Conservation (phyloP, 2,797 vertebrate genomes). For the Micrastur ruficollis region DNA sequence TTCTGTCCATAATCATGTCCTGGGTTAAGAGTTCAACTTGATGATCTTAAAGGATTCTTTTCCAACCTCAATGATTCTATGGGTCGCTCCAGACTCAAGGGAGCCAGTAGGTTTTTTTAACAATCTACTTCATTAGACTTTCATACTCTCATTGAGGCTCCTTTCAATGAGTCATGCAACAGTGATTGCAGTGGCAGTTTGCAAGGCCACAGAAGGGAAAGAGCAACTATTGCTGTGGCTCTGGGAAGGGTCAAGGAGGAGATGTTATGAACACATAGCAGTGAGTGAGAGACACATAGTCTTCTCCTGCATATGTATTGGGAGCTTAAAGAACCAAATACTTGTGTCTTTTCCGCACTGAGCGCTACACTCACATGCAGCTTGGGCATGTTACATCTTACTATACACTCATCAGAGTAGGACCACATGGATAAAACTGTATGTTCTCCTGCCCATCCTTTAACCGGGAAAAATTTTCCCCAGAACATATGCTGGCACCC, state of each 20-base stretch:
- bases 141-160: background rate
- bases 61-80: too few species aligned
- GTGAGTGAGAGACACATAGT: background rate
- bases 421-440: background rate
- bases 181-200: background rate
- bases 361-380: background rate
- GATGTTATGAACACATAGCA: background rate
- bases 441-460: background rate
- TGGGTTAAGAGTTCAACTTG: too few species aligned
- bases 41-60: too few species aligned
- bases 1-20: background rate
- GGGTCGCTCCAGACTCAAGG: background rate
- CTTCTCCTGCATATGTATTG: background rate
- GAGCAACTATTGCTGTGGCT: rapidly evolving
- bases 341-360: background rate
- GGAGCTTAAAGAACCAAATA: background rate
- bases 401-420: background rate
- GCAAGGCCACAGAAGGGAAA: background rate
- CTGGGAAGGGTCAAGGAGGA: background rate
- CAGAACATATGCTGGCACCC: rapidly evolving
- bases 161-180: rapidly evolving
- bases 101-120: background rate
- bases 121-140: background rate
- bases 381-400: background rate
- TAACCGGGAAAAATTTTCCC: background rate